These are phyloP conservation scores for Allenopithecus nigroviridis DNA, from an alignment of 2,797 vertebrate species.

Conservation along the genomic window DNA sequence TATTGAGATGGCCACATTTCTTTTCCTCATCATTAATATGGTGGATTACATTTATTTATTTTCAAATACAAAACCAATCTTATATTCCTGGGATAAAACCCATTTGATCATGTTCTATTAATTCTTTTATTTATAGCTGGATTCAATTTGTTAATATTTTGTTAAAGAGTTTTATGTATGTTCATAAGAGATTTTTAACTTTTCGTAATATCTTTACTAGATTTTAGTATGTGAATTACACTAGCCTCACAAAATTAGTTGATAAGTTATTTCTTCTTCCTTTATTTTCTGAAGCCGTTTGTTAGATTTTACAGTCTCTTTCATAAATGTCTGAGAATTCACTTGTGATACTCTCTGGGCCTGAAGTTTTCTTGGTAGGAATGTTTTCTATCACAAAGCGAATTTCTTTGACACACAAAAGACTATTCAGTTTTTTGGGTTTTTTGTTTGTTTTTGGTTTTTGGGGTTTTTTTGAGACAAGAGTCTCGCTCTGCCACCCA, in stretches of 20 bases:
- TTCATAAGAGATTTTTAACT: not conserved
- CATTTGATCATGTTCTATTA: not conserved
- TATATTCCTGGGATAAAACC: not conserved
- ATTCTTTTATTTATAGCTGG: not conserved
- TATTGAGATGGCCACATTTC: not conserved
- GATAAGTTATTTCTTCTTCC: not conserved
- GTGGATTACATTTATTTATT: not conserved
- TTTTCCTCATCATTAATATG: not conserved
- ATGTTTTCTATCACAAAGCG: not conserved
- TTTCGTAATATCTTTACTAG: not conserved
- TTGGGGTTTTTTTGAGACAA: too few species aligned
- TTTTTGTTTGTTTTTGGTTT: too few species aligned
- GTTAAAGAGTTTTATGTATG: not conserved
- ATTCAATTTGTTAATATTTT: conserved; percentile 8
- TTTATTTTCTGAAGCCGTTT: not conserved
- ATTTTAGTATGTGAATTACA: not conserved
- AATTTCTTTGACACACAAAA: not conserved
- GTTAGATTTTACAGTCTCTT: not conserved
- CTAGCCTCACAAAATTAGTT: conserved; percentile 15
- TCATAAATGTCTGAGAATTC: conserved; percentile 1
- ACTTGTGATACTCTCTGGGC: not conserved
- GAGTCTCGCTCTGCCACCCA: too few species aligned
- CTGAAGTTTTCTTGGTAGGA: not conserved
- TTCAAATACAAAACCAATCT: conserved; percentile 15
- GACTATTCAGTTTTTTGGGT: not conserved